Base-by-base conservation (phyloP, 2,113 vertebrate genomes). In the Oostethus manadensis region DNA sequence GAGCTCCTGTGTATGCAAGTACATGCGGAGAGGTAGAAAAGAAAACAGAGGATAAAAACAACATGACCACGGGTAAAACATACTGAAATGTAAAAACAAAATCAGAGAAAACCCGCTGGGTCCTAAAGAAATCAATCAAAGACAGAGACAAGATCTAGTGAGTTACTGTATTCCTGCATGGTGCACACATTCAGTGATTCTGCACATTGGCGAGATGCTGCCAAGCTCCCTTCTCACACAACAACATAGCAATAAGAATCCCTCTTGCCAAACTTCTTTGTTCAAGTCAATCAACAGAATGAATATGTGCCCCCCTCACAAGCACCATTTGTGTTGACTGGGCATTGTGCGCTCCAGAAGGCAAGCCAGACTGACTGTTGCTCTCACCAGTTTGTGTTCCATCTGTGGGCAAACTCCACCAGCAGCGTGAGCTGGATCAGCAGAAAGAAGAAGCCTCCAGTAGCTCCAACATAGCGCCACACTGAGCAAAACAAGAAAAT, bases 361-460 rank as follows among this genome's bases (percentile, higher is more conserved):
- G 13, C 0, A 10, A 56, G 15, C 51, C n/a, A 21, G 53, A 38
- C 26, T 21, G 60, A 66, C 38, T 44, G 61, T 26, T 62, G 23
- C 29, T 71, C 92, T 75, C 89, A 99, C 97, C 97, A 99, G 84
- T 98, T 99, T 87, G 95, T 95, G 88, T 98, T 99, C 97, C 96
- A 99, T 71, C 94, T 93, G 81, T 99, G 96, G 14, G 97, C 93
- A 17, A 99, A 99, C 78, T 99, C 92, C 83, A 99, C 92, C 60
- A 99, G 86, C 63, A 98, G 77, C 82, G 93, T 88, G 56, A 99
- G 94, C 78, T 99, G 97, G 85, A 98, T 96, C 56, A 90, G 66
- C 51, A 99, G 90, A 77, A 97, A 99, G 48, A 94, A 0, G 77
- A 90, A 92, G 1, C 91, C 94, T 20, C 95, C 93, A 0, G 1